A percentile compares a stretch with the other conserved stretches of the same genome.
These are phyloP conservation scores for Venustaconcha ellipsiformis DNA, from an alignment of 1,140 invertebrate species.

Conservation along the genomic window DNA sequence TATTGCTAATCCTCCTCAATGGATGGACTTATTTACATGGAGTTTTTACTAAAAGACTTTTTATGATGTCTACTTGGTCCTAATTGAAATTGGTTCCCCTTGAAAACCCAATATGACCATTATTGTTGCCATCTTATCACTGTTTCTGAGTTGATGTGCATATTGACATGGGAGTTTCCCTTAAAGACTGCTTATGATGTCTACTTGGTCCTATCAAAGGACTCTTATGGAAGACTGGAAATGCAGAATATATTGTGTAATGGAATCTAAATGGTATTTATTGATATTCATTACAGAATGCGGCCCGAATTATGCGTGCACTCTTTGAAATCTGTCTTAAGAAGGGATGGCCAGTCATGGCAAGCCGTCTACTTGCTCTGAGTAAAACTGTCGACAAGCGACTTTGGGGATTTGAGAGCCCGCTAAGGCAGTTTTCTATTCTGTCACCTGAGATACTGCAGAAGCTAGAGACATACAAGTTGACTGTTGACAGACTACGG, in stretches of 20 bases:
- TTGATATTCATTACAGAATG: constrained; percentile 77
- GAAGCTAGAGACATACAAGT: constrained; percentile 83
- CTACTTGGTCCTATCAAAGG: no score
- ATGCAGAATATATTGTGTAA: not conserved
- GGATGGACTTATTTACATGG: no score
- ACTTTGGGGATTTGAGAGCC: constrained; percentile 89
- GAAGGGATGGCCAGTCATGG: constrained; percentile 90
- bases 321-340: constrained; percentile 94
- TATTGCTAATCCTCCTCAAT: no score
- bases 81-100: no score
- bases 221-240: no score
- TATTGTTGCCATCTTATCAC: no score
- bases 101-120: no score
- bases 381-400: constrained; percentile 84
- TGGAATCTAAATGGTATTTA: not conserved
- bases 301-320: constrained; percentile 88
- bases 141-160: no score
- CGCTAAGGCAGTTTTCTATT: constrained; percentile 87
- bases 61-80: no score
- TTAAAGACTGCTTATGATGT: no score
- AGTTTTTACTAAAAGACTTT: no score
- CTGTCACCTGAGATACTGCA: constrained; percentile 83
- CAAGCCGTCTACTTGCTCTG: constrained; percentile 81
- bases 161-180: no score
- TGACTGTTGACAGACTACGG: constrained; percentile 81